Percentiles rank a stretch among this genome's conserved stretches.
phyloP scores from a whole-genome alignment of 2,888 invertebrate species.

The Allacma fusca region DNA sequence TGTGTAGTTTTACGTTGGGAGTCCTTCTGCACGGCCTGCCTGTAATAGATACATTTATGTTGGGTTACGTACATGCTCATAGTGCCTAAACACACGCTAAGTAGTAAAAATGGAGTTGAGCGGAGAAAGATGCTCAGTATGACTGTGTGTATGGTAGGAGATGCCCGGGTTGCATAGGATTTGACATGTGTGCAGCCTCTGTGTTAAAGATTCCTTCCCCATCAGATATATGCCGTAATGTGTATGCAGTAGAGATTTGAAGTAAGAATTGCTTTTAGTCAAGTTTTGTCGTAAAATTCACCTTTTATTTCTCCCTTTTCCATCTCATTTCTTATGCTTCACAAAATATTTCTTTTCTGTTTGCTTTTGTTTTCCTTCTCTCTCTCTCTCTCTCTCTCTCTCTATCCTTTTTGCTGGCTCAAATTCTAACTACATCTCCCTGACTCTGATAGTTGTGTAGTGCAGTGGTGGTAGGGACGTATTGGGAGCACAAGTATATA shows the following conservation, averaged over 20 bases:
- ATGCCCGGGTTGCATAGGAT: no score
- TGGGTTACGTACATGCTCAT: no score
- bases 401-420: slow-evolving; percentile 45
- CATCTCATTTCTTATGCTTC: slow-evolving; percentile 61
- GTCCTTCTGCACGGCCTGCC: no score
- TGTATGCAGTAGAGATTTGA: slow-evolving; percentile 57
- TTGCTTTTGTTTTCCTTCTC: slow-evolving; percentile 52
- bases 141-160: no score
- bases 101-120: no score
- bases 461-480: neutral
- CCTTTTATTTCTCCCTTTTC: slow-evolving; percentile 60
- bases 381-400: slow-evolving; percentile 37
- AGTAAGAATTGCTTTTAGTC: slow-evolving; percentile 60
- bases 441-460: neutral
- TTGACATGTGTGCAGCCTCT: no score
- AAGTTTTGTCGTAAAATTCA: slow-evolving; percentile 61
- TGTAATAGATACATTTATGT: no score
- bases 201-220: no score
- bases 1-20: no score
- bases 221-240: slow-evolving; percentile 38
- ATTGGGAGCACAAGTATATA: no score
- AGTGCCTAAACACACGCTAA: no score
- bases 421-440: slow-evolving; percentile 36
- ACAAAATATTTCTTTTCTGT: slow-evolving; percentile 57
- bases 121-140: no score